phyloP scores from a whole-genome alignment of 2,113 vertebrate species.

The Tringa solitaria region DNA sequence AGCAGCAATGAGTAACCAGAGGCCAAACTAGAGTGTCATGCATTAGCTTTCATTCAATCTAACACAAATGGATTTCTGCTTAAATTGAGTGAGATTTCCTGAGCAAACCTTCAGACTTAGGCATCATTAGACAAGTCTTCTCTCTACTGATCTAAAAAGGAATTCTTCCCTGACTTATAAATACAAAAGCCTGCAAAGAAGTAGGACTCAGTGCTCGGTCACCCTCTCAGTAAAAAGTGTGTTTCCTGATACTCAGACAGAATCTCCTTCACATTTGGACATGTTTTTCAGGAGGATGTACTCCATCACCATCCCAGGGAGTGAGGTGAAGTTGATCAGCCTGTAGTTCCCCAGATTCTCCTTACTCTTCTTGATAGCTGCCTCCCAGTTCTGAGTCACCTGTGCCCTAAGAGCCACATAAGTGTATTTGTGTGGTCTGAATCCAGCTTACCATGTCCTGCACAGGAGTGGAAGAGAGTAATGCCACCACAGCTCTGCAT shows the following conservation, averaged over 20 bases:
- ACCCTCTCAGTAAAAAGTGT: background rate
- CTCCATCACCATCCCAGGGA: background rate
- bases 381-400: background rate
- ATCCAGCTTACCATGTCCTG: background rate
- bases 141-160: background rate
- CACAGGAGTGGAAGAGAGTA: background rate
- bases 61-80: background rate
- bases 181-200: background rate
- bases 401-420: background rate
- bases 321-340: background rate
- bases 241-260: background rate
- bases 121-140: background rate
- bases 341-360: background rate
- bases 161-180: background rate
- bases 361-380: background rate
- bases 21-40: background rate
- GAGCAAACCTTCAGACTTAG: background rate
- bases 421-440: background rate
- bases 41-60: background rate
- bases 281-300: background rate
- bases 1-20: background rate
- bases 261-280: background rate
- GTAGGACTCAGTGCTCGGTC: background rate
- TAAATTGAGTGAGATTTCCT: background rate
- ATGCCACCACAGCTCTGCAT: background rate